A percentile compares a stretch with the other conserved stretches of the same genome.
Evolutionary conservation across 2,113 vertebrate genomes (phyloP).

Genomic region (Phalacrocorax carbo): DNA sequence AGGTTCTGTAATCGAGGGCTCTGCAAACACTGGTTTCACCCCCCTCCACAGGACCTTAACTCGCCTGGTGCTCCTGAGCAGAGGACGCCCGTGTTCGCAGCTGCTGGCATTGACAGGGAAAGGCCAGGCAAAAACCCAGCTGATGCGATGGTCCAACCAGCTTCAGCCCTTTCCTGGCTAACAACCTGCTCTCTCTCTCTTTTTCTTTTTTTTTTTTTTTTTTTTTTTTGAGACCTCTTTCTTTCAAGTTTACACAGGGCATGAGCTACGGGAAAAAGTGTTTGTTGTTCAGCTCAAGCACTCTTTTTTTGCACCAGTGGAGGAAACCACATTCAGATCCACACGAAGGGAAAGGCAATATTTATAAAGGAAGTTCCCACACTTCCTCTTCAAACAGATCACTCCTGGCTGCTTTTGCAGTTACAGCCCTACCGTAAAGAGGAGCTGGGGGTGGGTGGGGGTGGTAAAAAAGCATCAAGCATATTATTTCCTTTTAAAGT

Average conservation of each 20-base stretch:
- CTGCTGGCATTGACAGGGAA: neutral
- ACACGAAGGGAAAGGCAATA: constrained; percentile 54
- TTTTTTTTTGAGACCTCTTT: neutral
- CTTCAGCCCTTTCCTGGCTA: neutral
- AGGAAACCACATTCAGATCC: neutral
- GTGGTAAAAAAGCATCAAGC: neutral
- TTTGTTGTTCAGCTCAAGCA: neutral
- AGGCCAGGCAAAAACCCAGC: neutral
- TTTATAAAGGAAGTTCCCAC: constrained; percentile 65
- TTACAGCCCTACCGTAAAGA: neutral
- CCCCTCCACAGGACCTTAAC: neutral
- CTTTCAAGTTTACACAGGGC: neutral
- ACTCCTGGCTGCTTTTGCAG: constrained; percentile 35
- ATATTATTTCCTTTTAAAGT: constrained; percentile 35
- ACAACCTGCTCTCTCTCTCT: neutral
- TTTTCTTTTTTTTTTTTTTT: neutral
- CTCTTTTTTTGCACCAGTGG: neutral
- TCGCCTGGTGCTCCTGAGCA: accelerated
- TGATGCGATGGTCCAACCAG: no score
- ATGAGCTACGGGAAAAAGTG: neutral
- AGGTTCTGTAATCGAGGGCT: neutral
- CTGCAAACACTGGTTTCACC: neutral
- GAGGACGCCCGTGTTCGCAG: accelerated
- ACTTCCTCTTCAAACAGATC: constrained; percentile 62
- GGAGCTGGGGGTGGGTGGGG: no score